Evolutionary conservation across 1,140 invertebrate species (phyloP), one percentile per base, ranked within the genome.

Genomic region (Bombus picipes): DNA sequence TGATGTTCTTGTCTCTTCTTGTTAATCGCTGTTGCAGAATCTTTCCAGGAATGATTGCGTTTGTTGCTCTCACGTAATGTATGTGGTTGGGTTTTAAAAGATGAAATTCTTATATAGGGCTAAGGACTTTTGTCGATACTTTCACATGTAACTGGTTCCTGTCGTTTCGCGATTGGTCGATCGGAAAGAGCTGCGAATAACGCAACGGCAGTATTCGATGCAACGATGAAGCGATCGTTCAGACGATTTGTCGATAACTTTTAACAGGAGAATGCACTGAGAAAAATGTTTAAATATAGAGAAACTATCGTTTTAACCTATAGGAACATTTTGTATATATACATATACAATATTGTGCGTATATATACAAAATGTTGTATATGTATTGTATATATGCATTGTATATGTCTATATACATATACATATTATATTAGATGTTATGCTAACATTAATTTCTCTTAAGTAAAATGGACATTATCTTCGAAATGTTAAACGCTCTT

Each of bases 181-280:
- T 59, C 70, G 72, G 32, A 73, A 34, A 71, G 34, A 47, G 22
- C 62, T 34, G 62, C 34, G 47, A 59, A 65, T 47, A 62, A 79
- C 68, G 68, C 62, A 85, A 87, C 85, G 75, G 87, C 77, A 88
- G 70, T 83, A 81, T 86, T 87, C 82, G 74, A 79, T 68, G 73
- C 77, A 75, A 88, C 41, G 68, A 73, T 25, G 70, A 62, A 72
- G 66, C 74, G 41, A 28, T 79, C 68, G 59, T 68, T 43, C 39
- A 41, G 53, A 70, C n/a, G 34, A 28, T 43, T 87, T 59, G 59
- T 79, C n/a, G 68, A 78, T 22, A 41, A 83, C 43, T 18, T 62
- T 59, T 70, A 66, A 70, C n/a, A 57, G 47, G 47, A 62, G 59
- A 62, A 62, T 62, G 22, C 41, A 73, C 79, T 82, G 47, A 77